phyloP scores from a whole-genome alignment of 2,113 vertebrate species.

The Vidua macroura region DNA sequence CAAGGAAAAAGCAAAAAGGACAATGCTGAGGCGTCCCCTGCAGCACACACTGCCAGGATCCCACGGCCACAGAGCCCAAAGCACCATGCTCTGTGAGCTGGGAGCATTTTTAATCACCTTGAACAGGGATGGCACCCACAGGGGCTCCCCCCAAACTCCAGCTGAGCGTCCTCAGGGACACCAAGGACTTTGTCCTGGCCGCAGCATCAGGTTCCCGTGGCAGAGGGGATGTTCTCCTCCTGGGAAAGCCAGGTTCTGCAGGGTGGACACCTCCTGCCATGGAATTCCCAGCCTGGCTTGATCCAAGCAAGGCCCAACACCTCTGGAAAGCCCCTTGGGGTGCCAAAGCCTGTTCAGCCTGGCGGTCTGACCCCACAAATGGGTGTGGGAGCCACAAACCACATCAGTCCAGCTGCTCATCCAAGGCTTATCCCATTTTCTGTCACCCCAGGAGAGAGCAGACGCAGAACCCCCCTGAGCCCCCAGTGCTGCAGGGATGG shows the following conservation, averaged over 20 bases:
- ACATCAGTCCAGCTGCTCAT: rapidly evolving
- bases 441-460: rapidly evolving
- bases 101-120: neutral
- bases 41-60: neutral
- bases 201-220: rapidly evolving
- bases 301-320: neutral
- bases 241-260: neutral
- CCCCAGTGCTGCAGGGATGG: rapidly evolving
- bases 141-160: rapidly evolving
- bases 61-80: rapidly evolving
- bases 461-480: rapidly evolving
- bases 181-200: neutral
- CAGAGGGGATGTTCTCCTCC: neutral
- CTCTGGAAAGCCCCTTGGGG: rapidly evolving
- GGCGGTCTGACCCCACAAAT: rapidly evolving
- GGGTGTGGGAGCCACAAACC: neutral
- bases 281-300: neutral
- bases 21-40: neutral
- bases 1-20: neutral
- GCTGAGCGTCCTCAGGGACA: rapidly evolving
- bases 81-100: rapidly evolving
- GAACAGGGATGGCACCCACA: rapidly evolving
- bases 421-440: rapidly evolving
- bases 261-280: neutral
- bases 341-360: rapidly evolving